Percentiles rank a stretch among this genome's conserved stretches.
Conservation (phyloP, 2,888 invertebrate genomes). For the Biston stratarius region DNA sequence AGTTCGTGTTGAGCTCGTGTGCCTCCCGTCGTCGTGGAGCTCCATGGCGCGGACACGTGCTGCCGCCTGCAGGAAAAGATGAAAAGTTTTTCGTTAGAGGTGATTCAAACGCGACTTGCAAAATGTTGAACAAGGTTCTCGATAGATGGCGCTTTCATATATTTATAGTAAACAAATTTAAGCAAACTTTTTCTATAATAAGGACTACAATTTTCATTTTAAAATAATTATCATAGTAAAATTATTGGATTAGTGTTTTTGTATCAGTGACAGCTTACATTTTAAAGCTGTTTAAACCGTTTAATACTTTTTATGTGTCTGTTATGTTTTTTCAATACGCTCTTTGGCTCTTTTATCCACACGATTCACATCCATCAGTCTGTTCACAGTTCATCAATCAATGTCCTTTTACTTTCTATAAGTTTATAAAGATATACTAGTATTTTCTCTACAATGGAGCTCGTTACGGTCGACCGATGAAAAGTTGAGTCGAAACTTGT, state of each 20-base stretch:
- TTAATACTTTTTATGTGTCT: neutral
- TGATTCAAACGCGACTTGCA: neutral
- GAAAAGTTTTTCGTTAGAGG: constrained; percentile 46
- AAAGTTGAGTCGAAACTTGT: constrained; percentile 50
- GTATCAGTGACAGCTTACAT: neutral
- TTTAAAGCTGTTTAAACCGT: neutral
- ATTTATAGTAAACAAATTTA: no score
- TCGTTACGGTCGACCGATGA: constrained; percentile 56
- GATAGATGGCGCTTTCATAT: constrained; percentile 1
- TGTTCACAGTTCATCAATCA: constrained; percentile 51
- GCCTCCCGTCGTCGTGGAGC: constrained; percentile 84
- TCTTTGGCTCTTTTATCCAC: constrained; percentile 2
- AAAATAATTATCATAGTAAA: no score
- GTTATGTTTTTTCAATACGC: neutral
- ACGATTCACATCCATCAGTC: constrained; percentile 28
- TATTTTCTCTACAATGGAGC: constrained; percentile 56
- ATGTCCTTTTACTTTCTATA: constrained; percentile 35
- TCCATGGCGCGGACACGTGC: constrained; percentile 87
- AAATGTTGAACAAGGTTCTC: neutral
- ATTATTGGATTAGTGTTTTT: no score
- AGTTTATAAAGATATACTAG: constrained; percentile 40
- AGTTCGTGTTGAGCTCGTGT: constrained; percentile 90
- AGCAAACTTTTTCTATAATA: no score
- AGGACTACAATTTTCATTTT: no score
- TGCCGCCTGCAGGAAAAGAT: constrained; percentile 87